These are phyloP conservation scores for Drosophila kambysellisi DNA, from an alignment of 2,888 invertebrate species.

Conservation along the genomic window DNA sequence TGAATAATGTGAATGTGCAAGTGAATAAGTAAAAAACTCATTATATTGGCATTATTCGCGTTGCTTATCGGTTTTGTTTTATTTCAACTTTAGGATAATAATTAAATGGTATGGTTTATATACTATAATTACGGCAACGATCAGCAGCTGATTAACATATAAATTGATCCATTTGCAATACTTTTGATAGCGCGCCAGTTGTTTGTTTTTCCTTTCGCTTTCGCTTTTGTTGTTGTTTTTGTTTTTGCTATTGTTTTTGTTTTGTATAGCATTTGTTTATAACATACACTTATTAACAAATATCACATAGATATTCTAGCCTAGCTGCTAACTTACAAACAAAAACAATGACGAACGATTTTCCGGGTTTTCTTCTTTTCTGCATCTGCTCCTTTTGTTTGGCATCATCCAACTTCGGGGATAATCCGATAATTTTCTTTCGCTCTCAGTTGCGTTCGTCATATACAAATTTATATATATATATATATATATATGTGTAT, in stretches of 20 bases:
- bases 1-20: constrained; percentile 25
- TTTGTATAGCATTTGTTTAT: constrained; percentile 59
- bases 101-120: constrained; percentile 28
- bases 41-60: constrained; percentile 38
- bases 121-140: constrained; percentile 53
- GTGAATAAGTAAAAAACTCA: constrained; percentile 37
- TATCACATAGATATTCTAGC: constrained; percentile 83
- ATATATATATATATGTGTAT: background rate
- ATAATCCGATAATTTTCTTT: constrained; percentile 17
- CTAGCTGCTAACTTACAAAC: constrained; percentile 49
- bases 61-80: constrained; percentile 50
- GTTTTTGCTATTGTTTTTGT: constrained; percentile 19
- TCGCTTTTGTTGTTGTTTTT: background rate
- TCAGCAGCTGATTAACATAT: constrained; percentile 47
- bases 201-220: constrained; percentile 3
- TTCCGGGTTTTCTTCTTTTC: background rate
- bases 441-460: constrained; percentile 21
- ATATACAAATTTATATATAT: background rate
- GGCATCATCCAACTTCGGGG: background rate
- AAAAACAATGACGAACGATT: constrained; percentile 47
- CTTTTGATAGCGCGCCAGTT: constrained; percentile 44
- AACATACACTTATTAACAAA: constrained; percentile 83
- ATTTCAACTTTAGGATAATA: constrained; percentile 41
- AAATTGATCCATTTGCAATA: constrained; percentile 58
- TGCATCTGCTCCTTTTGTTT: background rate